These are phyloP conservation scores for Heliconius eleuchia DNA, from an alignment of 1,140 invertebrate species.

Conservation along the genomic window DNA sequence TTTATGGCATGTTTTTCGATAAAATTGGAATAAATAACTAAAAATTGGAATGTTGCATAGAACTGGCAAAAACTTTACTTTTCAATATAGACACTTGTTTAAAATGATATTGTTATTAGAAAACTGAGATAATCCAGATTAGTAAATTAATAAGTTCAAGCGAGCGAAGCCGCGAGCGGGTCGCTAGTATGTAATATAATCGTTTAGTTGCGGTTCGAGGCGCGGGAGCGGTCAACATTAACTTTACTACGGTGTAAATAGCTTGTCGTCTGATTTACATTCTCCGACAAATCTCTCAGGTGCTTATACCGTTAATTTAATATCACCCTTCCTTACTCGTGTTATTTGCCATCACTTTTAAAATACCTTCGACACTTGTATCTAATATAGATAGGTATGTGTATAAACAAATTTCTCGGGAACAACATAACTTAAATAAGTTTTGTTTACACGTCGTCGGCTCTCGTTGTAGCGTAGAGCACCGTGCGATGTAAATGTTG, in stretches of 20 bases:
- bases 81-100: no score
- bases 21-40: no score
- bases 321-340: background rate
- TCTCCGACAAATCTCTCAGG: background rate
- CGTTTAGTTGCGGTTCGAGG: no score
- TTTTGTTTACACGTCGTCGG: background rate
- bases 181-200: no score
- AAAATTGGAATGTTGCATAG: no score
- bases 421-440: background rate
- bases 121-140: no score
- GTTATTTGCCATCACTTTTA: background rate
- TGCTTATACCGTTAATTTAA: background rate
- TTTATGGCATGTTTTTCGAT: no score
- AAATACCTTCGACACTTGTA: background rate
- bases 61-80: no score
- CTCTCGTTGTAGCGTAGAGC: background rate
- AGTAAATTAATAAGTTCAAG: no score
- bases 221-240: background rate
- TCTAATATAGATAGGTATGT: background rate
- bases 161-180: no score
- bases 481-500: constrained; percentile 2
- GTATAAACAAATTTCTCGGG: background rate
- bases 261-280: background rate
- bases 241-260: background rate
- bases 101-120: no score